phyloP scores from a whole-genome alignment of 1,140 invertebrate genomes.

The Drosophila virilis region DNA sequence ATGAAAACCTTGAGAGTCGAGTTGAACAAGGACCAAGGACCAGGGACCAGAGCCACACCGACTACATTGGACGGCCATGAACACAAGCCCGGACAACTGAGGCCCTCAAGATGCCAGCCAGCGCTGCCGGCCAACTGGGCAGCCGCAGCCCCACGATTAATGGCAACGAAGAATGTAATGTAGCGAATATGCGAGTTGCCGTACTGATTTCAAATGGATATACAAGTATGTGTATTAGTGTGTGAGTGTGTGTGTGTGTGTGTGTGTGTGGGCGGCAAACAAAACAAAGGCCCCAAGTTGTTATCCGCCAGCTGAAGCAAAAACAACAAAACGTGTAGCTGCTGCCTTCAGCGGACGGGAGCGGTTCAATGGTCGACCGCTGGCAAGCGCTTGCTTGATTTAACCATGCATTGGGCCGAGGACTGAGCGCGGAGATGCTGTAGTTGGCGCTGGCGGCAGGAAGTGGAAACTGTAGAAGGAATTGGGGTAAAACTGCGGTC shows the following conservation, averaged over 20 bases:
- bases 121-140: conserved; percentile 26
- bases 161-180: conserved; percentile 77
- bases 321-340: conserved; percentile 52
- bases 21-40: neutral
- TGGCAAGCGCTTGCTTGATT: conserved; percentile 74
- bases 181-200: conserved; percentile 77
- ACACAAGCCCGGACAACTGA: neutral
- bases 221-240: conserved; percentile 4
- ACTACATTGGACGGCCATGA: neutral
- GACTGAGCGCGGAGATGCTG: conserved; percentile 11
- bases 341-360: conserved; percentile 36
- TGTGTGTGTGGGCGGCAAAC: conserved; percentile 51
- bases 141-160: conserved; percentile 67
- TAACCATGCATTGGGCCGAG: conserved; percentile 75
- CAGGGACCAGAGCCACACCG: neutral
- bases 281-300: conserved; percentile 53
- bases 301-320: conserved; percentile 46
- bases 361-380: conserved; percentile 73
- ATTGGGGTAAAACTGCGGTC: conserved; percentile 55
- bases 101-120: conserved; percentile 22
- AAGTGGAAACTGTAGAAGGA: conserved; percentile 38
- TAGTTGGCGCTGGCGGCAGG: conserved; percentile 29
- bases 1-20: conserved; percentile 51
- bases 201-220: conserved; percentile 72
- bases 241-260: conserved; percentile 29